Conservation (phyloP, 2,888 invertebrate species). For the Teleiodes luculella region DNA sequence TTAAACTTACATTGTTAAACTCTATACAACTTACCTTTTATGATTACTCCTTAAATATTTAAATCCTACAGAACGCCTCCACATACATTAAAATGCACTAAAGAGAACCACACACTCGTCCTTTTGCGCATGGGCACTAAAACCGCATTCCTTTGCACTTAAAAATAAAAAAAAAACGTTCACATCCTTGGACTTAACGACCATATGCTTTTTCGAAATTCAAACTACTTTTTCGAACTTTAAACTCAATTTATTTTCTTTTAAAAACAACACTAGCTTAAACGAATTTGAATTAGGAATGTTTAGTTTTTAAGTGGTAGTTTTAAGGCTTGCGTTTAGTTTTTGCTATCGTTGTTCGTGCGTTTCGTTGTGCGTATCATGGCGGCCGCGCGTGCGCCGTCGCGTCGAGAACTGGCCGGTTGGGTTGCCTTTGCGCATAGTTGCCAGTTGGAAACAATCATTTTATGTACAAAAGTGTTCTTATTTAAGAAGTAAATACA, state of each 20-base stretch:
- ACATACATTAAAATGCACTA: slow-evolving; percentile 47
- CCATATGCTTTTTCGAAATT: slow-evolving; percentile 37
- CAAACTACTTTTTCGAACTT: slow-evolving; percentile 26
- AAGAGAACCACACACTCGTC: slow-evolving; percentile 54
- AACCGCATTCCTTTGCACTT: slow-evolving; percentile 58
- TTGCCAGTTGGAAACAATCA: slow-evolving; percentile 12
- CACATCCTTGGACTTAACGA: slow-evolving; percentile 56
- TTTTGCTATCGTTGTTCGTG: slow-evolving; percentile 59
- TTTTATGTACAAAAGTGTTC: neutral
- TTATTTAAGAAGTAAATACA: too few species aligned
- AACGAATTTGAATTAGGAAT: slow-evolving; percentile 33
- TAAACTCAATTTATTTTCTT: too few species aligned
- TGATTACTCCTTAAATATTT: slow-evolving; percentile 28
- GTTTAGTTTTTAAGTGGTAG: slow-evolving; percentile 22
- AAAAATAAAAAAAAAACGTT: slow-evolving; percentile 42
- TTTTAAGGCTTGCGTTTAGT: slow-evolving; percentile 28
- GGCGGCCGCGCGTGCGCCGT: slow-evolving; percentile 67
- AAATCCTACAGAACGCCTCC: slow-evolving; percentile 42
- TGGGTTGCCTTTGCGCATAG: slow-evolving; percentile 40
- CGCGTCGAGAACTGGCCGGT: slow-evolving; percentile 46
- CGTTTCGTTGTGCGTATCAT: slow-evolving; percentile 61
- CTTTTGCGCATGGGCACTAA: slow-evolving; percentile 56
- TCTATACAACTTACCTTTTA: slow-evolving; percentile 37
- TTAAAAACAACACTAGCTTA: slow-evolving; percentile 4
- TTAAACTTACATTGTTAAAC: neutral